phyloP scores from a whole-genome alignment of 2,113 vertebrate species.

The Stictonetta naevosa region DNA sequence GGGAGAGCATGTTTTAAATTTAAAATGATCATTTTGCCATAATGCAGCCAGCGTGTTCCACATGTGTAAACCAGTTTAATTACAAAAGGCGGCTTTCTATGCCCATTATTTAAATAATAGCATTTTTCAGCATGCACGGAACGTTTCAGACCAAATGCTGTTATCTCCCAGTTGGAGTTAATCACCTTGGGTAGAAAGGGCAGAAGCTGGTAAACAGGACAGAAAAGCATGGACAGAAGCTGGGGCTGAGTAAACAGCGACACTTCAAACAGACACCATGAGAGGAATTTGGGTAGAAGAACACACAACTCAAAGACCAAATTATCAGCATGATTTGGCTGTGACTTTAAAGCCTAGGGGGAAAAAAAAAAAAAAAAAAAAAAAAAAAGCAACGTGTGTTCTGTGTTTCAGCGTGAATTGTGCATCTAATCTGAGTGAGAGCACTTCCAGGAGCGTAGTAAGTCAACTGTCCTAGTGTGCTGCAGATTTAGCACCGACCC shows the following conservation, averaged over 20 bases:
- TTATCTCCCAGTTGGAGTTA: background rate
- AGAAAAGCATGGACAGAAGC: background rate
- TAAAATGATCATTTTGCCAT: background rate
- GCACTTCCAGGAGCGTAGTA: background rate
- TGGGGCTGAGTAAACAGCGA: background rate
- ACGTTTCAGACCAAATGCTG: background rate
- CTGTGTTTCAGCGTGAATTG: background rate
- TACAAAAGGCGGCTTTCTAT: background rate
- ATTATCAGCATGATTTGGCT: background rate
- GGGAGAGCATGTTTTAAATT: conserved; percentile 5
- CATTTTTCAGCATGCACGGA: background rate
- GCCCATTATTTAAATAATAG: background rate
- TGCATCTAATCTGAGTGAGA: background rate
- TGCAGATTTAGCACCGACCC: background rate
- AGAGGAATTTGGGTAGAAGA: background rate
- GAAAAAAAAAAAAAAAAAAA: background rate
- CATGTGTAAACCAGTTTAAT: background rate
- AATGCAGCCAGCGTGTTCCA: background rate
- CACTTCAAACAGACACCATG: background rate
- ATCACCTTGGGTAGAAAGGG: background rate
- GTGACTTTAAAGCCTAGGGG: background rate
- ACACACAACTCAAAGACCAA: background rate
- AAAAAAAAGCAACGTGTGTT: background rate
- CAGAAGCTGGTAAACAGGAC: background rate
- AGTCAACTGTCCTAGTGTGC: background rate